Base-by-base conservation (phyloP, 2,113 vertebrate species). In the Bucco capensis region DNA sequence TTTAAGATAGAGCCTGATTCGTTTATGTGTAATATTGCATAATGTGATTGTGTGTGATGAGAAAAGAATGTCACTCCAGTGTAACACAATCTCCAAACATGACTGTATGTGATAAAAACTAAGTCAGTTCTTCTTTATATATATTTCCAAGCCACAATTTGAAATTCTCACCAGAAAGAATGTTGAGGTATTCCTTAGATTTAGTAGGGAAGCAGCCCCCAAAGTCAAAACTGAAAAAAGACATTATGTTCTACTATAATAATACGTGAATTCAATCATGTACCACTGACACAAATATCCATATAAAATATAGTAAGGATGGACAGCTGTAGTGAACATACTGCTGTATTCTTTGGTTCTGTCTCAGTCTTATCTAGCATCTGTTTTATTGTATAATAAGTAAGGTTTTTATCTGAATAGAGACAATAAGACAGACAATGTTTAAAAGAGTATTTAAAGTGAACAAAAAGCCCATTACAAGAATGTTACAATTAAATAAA, bases 321-420 rank as follows among this genome's bases (percentile, higher is more conserved):
- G 11, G 14, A 51, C 1, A 15, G 2, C 4, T 53, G 9, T 8
- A 44, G 37, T 1, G 6, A 72, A n/a, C 6, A 21, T 15, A 10
- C 5, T 56, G 5, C 17, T 70, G 2, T 33, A 51, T 56, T 42
- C 23, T 6, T 4, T 50, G 7, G 5, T 42, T 78, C 37, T 33
- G 24, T 17, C 16, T 61, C 28, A 53, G 19, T 77, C 13, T 67
- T 35, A 54, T 2, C 42, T 51, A 28, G 7, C 5, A 33, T 19
- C 17, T 28, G 9, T 71, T 83, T 57, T 47, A 8, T 19, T n/a
- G 67, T 6, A 50, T 5, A 79, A 57, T 5, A 33, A 31, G 3
- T 28, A 3, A n/a, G n/a, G n/a, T n/a, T n/a, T n/a, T n/a, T n/a
- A n/a, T n/a, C n/a, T n/a, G n/a, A n/a, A n/a, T n/a, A n/a, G n/a